phyloP scores from a whole-genome alignment of 2,888 invertebrate species.

The Argyresthia goedartella region DNA sequence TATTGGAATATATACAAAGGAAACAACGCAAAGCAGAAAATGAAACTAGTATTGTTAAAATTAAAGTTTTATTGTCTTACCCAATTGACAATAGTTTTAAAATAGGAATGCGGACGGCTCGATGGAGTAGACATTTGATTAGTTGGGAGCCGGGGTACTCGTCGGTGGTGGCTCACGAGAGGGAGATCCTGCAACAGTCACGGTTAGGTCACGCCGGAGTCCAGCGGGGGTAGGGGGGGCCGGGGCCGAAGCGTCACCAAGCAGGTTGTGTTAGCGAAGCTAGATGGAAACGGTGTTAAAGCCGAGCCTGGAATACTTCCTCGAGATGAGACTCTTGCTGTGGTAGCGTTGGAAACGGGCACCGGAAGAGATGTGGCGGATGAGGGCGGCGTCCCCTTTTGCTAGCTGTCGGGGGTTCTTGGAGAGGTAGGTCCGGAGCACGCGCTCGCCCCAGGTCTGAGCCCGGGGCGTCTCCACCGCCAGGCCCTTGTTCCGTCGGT shows the following conservation, averaged over 20 bases:
- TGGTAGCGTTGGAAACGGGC: slow-evolving; percentile 81
- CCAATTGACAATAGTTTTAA: slow-evolving; percentile 40
- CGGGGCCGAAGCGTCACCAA: slow-evolving; percentile 48
- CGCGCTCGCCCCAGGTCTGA: slow-evolving; percentile 89
- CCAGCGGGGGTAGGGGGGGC: slow-evolving; percentile 26
- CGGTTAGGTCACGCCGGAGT: slow-evolving; percentile 52
- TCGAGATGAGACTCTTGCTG: slow-evolving; percentile 80
- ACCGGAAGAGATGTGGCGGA: slow-evolving; percentile 74
- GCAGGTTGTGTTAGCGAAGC: slow-evolving; percentile 57
- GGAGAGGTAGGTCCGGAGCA: slow-evolving; percentile 76
- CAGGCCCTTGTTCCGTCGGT: slow-evolving; percentile 79
- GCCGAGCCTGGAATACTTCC: slow-evolving; percentile 75
- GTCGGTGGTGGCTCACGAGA: slow-evolving; percentile 39
- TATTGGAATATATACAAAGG: background rate
- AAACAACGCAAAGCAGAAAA: slow-evolving; percentile 25
- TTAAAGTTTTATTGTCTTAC: slow-evolving; percentile 61
- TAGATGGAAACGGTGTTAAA: slow-evolving; percentile 63
- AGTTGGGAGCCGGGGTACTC: slow-evolving; percentile 10
- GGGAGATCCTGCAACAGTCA: slow-evolving; percentile 65
- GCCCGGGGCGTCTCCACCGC: slow-evolving; percentile 80
- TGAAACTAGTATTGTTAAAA: slow-evolving; percentile 28
- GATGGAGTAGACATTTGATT: background rate
- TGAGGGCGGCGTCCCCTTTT: slow-evolving; percentile 68
- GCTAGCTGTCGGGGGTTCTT: slow-evolving; percentile 77
- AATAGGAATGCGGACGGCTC: slow-evolving; percentile 58